phyloP scores from a whole-genome alignment of 92 coral and sea anemone species.

The Hydrozoanthus gracilis region DNA sequence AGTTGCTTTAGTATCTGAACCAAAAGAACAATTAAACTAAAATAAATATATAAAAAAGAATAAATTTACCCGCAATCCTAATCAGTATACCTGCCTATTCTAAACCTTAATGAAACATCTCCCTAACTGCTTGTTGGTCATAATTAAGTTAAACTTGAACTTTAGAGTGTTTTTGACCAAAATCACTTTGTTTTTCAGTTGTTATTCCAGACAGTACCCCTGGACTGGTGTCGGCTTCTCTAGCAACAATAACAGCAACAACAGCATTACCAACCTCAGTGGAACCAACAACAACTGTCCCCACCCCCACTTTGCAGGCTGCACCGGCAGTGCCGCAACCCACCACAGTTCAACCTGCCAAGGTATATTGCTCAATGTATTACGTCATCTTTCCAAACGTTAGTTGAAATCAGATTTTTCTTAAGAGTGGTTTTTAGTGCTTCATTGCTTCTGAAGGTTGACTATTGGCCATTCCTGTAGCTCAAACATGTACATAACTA shows the following conservation, averaged over 20 bases:
- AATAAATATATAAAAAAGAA: too few relatives aligned
- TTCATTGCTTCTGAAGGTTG: too few relatives aligned
- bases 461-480: too few relatives aligned
- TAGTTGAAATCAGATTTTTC: too few relatives aligned
- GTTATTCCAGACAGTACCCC: conserved; percentile 95
- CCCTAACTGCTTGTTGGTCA: too few relatives aligned
- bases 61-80: too few relatives aligned
- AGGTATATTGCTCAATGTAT: conserved; percentile 57
- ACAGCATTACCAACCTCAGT: conserved; percentile 84
- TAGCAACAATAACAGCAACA: conserved; percentile 83
- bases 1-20: too few relatives aligned
- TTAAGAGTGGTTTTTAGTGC: too few relatives aligned
- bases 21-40: too few relatives aligned
- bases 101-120: too few relatives aligned
- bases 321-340: conserved; percentile 86
- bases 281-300: conserved; percentile 86
- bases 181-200: conserved; percentile 42
- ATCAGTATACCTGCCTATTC: too few relatives aligned
- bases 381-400: not conserved
- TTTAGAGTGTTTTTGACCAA: not conserved
- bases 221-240: conserved; percentile 62
- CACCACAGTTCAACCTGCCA: conserved; percentile 78
- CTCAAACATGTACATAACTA: too few relatives aligned
- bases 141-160: not conserved
- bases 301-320: conserved; percentile 80